phyloP scores from a whole-genome alignment of 2,797 vertebrate species.

The Sus cebifrons region DNA sequence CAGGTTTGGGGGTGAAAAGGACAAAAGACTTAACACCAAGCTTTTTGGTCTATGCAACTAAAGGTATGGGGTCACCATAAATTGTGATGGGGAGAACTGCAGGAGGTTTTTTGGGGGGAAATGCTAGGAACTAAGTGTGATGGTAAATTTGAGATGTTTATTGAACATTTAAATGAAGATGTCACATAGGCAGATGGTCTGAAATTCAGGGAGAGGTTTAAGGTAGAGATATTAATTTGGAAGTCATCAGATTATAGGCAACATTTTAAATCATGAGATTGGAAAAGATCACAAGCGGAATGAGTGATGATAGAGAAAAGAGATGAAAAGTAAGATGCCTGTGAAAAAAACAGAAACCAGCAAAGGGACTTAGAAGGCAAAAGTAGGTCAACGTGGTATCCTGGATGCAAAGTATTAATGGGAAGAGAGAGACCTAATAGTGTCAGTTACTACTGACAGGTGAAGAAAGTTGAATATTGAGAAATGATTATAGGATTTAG shows the following conservation, averaged over 20 bases:
- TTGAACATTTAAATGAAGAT: background rate
- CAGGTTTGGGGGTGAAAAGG: background rate
- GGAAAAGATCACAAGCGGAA: background rate
- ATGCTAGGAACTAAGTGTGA: background rate
- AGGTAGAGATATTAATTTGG: background rate
- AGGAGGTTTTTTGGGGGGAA: background rate
- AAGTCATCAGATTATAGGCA: background rate
- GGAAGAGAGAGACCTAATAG: background rate
- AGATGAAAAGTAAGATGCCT: background rate
- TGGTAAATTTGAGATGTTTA: background rate
- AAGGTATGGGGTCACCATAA: background rate
- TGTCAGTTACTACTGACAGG: background rate
- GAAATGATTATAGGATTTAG: background rate
- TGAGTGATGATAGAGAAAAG: background rate
- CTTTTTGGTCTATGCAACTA: background rate
- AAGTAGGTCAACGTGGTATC: background rate
- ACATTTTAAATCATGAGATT: slow-evolving; percentile 18
- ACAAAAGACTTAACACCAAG: background rate
- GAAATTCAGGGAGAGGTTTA: background rate
- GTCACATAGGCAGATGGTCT: background rate
- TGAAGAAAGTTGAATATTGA: background rate
- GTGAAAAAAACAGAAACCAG: background rate
- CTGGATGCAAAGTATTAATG: background rate
- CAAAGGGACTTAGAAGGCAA: background rate
- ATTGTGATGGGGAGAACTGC: background rate